Conservation (phyloP, 2,888 invertebrate genomes). For the Onthophagus sagittarius region DNA sequence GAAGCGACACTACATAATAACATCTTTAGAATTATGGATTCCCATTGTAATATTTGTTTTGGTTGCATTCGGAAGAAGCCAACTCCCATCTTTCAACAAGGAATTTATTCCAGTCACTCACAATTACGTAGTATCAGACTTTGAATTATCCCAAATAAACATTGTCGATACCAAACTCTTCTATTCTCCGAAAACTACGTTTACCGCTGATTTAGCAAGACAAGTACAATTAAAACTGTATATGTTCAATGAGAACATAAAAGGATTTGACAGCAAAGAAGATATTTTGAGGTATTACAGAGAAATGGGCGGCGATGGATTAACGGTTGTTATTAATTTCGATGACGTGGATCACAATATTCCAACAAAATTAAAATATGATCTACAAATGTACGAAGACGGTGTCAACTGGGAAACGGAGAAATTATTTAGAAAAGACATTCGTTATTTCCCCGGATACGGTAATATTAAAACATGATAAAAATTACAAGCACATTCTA, state of each 20-base stretch:
- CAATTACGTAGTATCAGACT: slow-evolving; percentile 21
- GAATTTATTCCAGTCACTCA: slow-evolving; percentile 35
- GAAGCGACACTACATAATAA: slow-evolving; percentile 41
- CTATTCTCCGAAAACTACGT: slow-evolving; percentile 39
- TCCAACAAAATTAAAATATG: slow-evolving; percentile 36
- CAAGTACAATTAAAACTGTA: slow-evolving; percentile 37
- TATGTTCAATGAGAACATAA: slow-evolving; percentile 36
- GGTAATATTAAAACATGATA: slow-evolving; percentile 21
- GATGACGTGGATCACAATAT: slow-evolving; percentile 27
- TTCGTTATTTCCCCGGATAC: slow-evolving; percentile 21
- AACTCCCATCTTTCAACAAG: slow-evolving; percentile 41
- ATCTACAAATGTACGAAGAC: slow-evolving; percentile 37
- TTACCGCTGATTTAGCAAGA: slow-evolving; percentile 37
- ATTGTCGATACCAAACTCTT: slow-evolving; percentile 29
- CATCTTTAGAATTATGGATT: slow-evolving; percentile 39
- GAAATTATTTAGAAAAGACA: slow-evolving; percentile 23
- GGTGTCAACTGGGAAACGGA: slow-evolving; percentile 35
- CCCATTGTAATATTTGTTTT: slow-evolving; percentile 42
- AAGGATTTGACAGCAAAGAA: slow-evolving; percentile 35
- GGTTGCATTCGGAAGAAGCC: slow-evolving; percentile 42
- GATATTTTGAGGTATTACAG: slow-evolving; percentile 35
- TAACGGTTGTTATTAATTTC: slow-evolving; percentile 38
- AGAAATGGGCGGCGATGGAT: slow-evolving; percentile 26
- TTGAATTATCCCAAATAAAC: slow-evolving; percentile 30
- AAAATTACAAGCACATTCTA: slow-evolving; percentile 10